These are phyloP conservation scores for Planococcus citri DNA, from an alignment of 1,140 invertebrate species.

Conservation along the genomic window DNA sequence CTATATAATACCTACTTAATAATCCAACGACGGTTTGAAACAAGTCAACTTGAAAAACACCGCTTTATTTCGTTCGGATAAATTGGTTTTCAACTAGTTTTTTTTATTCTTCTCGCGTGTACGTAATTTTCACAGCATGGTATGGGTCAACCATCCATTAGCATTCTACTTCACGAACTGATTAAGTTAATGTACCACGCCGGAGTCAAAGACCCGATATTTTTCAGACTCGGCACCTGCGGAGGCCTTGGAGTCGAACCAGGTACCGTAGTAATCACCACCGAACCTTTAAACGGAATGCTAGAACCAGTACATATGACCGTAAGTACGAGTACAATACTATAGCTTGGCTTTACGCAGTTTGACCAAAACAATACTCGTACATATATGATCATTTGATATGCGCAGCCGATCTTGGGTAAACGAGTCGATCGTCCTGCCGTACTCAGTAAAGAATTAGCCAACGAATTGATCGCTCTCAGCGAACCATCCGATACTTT, in stretches of 20 bases:
- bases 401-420: constrained; percentile 69
- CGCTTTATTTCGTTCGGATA: too few species aligned
- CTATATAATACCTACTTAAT: too few species aligned
- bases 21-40: too few species aligned
- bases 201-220: constrained; percentile 69
- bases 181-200: constrained; percentile 91
- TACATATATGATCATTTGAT: too few species aligned
- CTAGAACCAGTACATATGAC: constrained; percentile 52
- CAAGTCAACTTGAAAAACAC: too few species aligned
- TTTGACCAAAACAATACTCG: too few species aligned
- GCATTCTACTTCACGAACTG: constrained; percentile 82
- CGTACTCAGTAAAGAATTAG: constrained; percentile 65
- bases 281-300: constrained; percentile 71
- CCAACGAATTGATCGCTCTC: constrained; percentile 59
- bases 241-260: constrained; percentile 80
- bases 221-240: constrained; percentile 85
- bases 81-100: too few species aligned
- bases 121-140: constrained; percentile 81
- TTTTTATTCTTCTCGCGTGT: too few species aligned
- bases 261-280: constrained; percentile 77
- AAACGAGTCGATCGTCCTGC: constrained; percentile 68
- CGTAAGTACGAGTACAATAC: constrained; percentile 39
- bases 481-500: constrained; percentile 66
- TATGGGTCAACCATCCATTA: constrained; percentile 85
- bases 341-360: too few species aligned